These are phyloP conservation scores for Rutilus rutilus DNA, from an alignment of 2,113 vertebrate species.

Conservation along the genomic window DNA sequence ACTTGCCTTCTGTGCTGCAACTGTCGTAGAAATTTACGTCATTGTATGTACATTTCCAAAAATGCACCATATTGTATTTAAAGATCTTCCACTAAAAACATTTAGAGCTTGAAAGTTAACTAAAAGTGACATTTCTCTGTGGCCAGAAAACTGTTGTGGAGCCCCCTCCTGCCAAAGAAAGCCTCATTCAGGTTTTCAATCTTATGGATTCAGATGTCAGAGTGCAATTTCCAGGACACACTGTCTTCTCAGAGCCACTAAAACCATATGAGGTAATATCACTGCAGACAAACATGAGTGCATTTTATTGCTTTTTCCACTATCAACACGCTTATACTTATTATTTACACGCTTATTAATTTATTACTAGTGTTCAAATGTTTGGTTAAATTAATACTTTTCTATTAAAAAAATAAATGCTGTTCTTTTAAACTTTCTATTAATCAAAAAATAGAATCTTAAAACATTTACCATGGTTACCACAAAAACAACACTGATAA, in stretches of 20 bases:
- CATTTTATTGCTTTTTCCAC: not conserved
- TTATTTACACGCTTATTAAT: no score
- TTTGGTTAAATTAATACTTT: not conserved
- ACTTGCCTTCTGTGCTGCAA: slow-evolving; percentile 87
- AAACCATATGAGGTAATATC: slow-evolving; percentile 76
- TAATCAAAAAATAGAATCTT: no score
- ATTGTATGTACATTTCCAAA: slow-evolving; percentile 76
- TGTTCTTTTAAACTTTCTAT: no score
- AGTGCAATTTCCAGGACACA: slow-evolving; percentile 66
- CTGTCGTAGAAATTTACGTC: slow-evolving; percentile 87
- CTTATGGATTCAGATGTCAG: slow-evolving; percentile 76
- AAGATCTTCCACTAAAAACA: not conserved
- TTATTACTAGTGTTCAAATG: not conserved
- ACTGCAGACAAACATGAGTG: not conserved
- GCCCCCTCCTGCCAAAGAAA: slow-evolving; percentile 71
- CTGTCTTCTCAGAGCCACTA: slow-evolving; percentile 73
- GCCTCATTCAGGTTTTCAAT: slow-evolving; percentile 86
- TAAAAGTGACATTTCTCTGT: slow-evolving; percentile 22
- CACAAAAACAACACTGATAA: no score
- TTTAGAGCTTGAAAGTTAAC: not conserved
- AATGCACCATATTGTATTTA: not conserved
- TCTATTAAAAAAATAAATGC: no score
- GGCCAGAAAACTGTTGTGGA: slow-evolving; percentile 83
- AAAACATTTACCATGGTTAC: no score
- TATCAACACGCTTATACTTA: not conserved